Evolutionary conservation across 2,888 invertebrate species (phyloP).

Genomic region (Drosophila emarginata): DNA sequence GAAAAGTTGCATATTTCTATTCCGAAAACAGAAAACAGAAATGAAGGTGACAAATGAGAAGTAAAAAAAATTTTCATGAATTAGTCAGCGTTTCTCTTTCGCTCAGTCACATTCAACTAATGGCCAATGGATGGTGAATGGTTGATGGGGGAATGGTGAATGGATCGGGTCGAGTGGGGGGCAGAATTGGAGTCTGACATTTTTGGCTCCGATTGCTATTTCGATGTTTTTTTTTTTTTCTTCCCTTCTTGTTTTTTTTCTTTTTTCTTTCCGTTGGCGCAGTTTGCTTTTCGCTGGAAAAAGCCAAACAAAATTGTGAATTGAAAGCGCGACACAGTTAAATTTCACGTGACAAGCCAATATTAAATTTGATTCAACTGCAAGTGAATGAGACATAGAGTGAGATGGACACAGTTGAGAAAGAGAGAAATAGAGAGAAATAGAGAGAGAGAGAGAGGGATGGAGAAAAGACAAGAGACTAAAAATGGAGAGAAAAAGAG

Average conservation of each 20-base stretch:
- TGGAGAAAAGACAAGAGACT: slow-evolving; percentile 1
- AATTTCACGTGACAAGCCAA: slow-evolving; percentile 75
- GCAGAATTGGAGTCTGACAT: not conserved
- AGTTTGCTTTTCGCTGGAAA: slow-evolving; percentile 12
- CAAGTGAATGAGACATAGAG: slow-evolving; percentile 12
- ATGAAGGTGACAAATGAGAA: slow-evolving; percentile 45
- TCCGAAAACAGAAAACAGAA: not conserved
- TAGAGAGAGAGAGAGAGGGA: not conserved
- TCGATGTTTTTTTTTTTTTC: not conserved
- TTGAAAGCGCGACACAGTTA: slow-evolving; percentile 64
- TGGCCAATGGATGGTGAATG: slow-evolving; percentile 9
- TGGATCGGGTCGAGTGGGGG: not conserved
- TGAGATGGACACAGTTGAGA: not conserved
- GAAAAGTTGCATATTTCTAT: not conserved
- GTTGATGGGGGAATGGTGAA: too few species aligned
- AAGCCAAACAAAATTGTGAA: slow-evolving; percentile 40
- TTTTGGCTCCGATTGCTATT: not conserved
- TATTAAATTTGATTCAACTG: slow-evolving; percentile 72
- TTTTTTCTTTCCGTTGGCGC: not conserved
- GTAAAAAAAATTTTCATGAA: slow-evolving; percentile 39
- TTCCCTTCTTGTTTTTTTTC: not conserved
- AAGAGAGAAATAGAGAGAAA: slow-evolving; percentile 1
- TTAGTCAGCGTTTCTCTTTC: slow-evolving; percentile 29
- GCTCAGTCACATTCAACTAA: not conserved
- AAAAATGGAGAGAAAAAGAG: not conserved